Base-by-base conservation (phyloP, 1,140 invertebrate genomes). In the Cheumatopsyche charites region DNA sequence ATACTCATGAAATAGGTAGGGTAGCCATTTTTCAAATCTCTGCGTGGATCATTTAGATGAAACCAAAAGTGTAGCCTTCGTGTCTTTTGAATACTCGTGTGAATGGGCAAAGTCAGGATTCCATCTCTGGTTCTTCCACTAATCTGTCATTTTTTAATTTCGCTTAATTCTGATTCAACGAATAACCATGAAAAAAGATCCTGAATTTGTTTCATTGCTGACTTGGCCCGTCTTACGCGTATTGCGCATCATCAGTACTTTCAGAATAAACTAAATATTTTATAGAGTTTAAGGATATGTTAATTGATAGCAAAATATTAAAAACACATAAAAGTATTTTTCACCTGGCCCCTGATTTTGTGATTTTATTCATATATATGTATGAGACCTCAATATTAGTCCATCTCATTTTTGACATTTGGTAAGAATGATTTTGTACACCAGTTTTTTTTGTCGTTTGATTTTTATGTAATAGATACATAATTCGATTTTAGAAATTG, bases 1-100 rank as follows among this genome's bases (percentile, higher is more conserved):
- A 75, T 75, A 75, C 74, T 75, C 74, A 58, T 58, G 55, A 73
- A 70, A 55, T 75, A 72, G 61, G 26, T 75, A 75, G 74, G 68
- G 47, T 75, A 75, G 74, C 70, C 49, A 29, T 75, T 72, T 66
- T 25, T 63, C 17, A 12, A 17, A 1, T 42, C 11, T 42, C 29
- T 42, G 29, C 29, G 41, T 41, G 29, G 19, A 41, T 42, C 12
- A 42, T 19, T 21, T 63, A 43, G 29, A 41, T 41, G 15, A 63
- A 63, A 29, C 25, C 13, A 42, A 63, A 36, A 43, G 15, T 21
- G 62, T 63, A 63, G 41, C 41, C 26, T 42, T 63, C 19, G 9
- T 63, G 15, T 63, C 25, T 21, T 43, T 63, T 63, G 5, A 63
- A 63, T 41, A n/a, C 19, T 15, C 1, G 12, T 41, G 19, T 23